These are phyloP conservation scores for Phoxinus phoxinus DNA, from an alignment of 2,113 vertebrate species.

Conservation along the genomic window DNA sequence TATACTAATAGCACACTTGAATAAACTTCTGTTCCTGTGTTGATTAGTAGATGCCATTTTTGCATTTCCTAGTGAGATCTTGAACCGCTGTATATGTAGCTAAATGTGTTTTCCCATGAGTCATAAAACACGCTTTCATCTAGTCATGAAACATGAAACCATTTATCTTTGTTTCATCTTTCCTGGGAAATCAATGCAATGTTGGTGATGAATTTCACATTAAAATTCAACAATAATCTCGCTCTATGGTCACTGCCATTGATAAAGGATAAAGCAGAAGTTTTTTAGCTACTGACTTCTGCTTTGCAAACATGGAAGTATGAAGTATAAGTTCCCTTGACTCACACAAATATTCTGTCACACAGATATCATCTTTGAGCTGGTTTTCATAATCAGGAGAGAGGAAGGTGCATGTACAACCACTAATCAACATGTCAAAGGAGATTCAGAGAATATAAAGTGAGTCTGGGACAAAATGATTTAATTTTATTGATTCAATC, in stretches of 20 bases:
- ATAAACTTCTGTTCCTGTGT: not conserved
- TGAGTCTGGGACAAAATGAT: slow-evolving; percentile 16
- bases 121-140: not conserved
- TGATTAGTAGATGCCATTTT: not conserved
- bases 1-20: no score
- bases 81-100: not conserved
- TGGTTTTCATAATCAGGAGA: not conserved
- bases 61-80: not conserved
- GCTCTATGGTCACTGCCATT: not conserved
- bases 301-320: not conserved
- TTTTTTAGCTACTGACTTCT: not conserved
- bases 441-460: slow-evolving; percentile 19
- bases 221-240: not conserved
- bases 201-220: not conserved
- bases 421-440: slow-evolving; percentile 27
- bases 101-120: not conserved
- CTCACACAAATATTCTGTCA: not conserved
- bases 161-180: slow-evolving; percentile 11
- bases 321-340: not conserved
- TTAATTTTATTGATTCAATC: slow-evolving; percentile 46
- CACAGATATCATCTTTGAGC: not conserved
- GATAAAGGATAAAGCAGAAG: not conserved
- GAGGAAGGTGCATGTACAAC: not conserved
- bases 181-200: not conserved
- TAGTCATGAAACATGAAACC: not conserved